Conservation (phyloP, 2,113 vertebrate species). For the Thymallus thymallus region DNA sequence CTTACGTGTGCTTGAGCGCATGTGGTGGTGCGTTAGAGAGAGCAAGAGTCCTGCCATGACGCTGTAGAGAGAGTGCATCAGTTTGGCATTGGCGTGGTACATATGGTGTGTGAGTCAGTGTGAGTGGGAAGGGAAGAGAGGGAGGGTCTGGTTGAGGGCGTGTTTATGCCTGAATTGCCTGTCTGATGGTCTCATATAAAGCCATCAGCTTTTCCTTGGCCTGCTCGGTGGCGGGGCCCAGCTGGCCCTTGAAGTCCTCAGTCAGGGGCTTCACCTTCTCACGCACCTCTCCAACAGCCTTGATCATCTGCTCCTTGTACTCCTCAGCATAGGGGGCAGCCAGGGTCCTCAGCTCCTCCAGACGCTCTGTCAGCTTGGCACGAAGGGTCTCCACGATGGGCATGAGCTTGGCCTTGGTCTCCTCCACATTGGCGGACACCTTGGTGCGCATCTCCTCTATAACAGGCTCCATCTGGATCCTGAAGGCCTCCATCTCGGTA, state of each 20-base stretch:
- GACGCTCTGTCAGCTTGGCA: conserved; percentile 57
- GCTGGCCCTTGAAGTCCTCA: conserved; percentile 40
- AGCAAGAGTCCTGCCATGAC: conserved; percentile 49
- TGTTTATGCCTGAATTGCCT: neutral
- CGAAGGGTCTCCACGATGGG: conserved; percentile 77
- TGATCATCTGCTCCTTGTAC: conserved; percentile 66
- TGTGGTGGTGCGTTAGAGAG: conserved; percentile 20
- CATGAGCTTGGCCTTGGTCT: conserved; percentile 72
- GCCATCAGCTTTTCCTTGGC: conserved; percentile 54
- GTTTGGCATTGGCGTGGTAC: conserved; percentile 28
- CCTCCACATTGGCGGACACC: conserved; percentile 73
- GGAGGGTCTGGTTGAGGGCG: neutral
- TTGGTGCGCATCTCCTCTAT: conserved; percentile 58
- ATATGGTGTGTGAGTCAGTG: neutral
- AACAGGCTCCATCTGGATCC: conserved; percentile 58
- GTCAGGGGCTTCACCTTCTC: conserved; percentile 32
- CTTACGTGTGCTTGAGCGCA: conserved; percentile 1
- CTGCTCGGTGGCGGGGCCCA: conserved; percentile 52
- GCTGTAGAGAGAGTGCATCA: conserved; percentile 39
- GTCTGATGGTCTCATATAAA: conserved; percentile 15
- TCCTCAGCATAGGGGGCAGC: conserved; percentile 65
- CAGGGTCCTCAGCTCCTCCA: conserved; percentile 63
- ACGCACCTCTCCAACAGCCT: conserved; percentile 40
- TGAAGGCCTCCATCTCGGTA: conserved; percentile 53
- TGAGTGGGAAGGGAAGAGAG: neutral